Evolutionary conservation across 2,113 vertebrate species (phyloP).

Genomic region (Felis catus): DNA sequence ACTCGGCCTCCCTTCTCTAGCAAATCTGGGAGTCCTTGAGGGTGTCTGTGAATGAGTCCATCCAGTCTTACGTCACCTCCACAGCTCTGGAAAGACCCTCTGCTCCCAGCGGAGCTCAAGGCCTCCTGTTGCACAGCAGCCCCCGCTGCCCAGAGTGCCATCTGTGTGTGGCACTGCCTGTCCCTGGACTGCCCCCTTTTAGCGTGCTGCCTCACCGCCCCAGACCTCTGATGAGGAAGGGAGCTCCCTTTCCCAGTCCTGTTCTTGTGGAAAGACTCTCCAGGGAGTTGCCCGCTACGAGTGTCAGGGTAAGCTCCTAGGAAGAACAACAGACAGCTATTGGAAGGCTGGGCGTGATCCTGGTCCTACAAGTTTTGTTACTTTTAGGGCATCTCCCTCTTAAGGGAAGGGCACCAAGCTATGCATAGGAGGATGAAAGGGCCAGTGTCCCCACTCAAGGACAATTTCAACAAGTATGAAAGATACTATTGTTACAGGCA

Average conservation of each 20-base stretch:
- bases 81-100: neutral
- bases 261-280: neutral
- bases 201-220: neutral
- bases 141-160: neutral
- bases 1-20: neutral
- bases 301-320: neutral
- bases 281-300: neutral
- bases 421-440: neutral
- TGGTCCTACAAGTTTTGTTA: neutral
- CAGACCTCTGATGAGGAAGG: neutral
- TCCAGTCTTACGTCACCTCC: neutral
- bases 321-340: neutral
- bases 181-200: neutral
- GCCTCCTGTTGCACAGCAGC: neutral
- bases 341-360: neutral
- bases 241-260: neutral
- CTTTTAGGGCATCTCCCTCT: neutral
- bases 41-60: neutral
- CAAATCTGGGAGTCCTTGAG: neutral
- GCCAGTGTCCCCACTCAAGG: neutral
- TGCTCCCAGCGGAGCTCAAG: neutral
- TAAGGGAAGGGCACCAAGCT: neutral
- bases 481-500: neutral
- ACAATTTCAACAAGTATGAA: neutral
- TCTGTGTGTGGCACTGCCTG: neutral